Evolutionary conservation across 2,797 vertebrate genomes (phyloP).

Genomic region (Petrocephalus schoutedeni): DNA sequence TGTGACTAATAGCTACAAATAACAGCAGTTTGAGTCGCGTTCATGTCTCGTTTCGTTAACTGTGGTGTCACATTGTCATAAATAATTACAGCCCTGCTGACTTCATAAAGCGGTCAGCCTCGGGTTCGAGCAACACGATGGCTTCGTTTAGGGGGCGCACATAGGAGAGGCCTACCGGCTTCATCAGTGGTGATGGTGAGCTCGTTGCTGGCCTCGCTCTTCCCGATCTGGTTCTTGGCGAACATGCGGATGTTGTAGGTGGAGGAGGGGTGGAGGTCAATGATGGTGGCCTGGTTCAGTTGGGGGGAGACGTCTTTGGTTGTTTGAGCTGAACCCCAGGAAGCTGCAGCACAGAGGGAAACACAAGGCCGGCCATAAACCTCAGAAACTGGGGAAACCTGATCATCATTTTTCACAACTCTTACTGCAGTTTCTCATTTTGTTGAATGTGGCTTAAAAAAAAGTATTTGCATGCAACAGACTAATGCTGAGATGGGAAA

Average conservation of each 20-base stretch:
- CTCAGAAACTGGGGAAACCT: not conserved
- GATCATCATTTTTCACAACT: not conserved
- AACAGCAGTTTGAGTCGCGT: not conserved
- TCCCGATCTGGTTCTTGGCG: constrained; percentile 96
- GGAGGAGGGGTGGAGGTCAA: constrained; percentile 95
- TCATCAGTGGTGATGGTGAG: constrained; percentile 97
- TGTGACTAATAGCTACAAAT: not conserved
- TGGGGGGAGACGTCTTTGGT: constrained; percentile 98
- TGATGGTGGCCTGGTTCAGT: constrained; percentile 98
- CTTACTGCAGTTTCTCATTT: not conserved
- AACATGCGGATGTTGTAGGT: constrained; percentile 99
- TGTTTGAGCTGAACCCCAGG: constrained; percentile 95
- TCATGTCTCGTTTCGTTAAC: not conserved
- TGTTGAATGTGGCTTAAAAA: not conserved
- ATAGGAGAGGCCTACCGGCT: constrained; percentile 70
- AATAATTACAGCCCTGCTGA: not conserved
- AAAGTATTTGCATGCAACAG: not conserved
- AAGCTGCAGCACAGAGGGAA: constrained; percentile 61
- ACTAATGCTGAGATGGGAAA: not conserved
- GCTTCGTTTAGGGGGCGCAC: not conserved
- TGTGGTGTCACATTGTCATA: not conserved
- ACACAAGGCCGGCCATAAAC: not conserved
- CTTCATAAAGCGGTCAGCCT: not conserved
- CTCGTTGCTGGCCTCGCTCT: constrained; percentile 96
- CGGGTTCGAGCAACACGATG: not conserved